A percentile compares a stretch with the other conserved stretches of the same genome.
Conservation (phyloP, 2,113 vertebrate genomes). For the Cnemophilus loriae region DNA sequence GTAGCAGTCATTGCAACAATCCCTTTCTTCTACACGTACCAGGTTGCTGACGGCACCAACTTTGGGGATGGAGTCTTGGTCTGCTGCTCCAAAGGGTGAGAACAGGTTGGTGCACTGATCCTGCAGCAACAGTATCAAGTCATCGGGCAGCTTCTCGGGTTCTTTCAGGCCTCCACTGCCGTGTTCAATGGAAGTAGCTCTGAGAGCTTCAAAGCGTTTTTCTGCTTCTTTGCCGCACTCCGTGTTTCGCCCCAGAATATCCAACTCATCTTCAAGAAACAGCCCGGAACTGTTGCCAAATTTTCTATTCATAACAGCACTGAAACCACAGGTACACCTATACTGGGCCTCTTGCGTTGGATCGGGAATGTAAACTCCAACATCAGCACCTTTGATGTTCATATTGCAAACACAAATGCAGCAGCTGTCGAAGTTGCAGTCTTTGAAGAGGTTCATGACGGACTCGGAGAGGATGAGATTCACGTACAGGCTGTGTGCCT, state of each 20-base stretch:
- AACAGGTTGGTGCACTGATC: conserved; percentile 98
- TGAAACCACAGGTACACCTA: conserved; percentile 92
- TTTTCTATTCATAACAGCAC: conserved; percentile 93
- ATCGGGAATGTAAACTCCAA: conserved; percentile 95
- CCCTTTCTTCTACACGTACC: conserved; percentile 90
- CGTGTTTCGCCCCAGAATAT: conserved; percentile 91
- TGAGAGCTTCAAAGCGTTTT: conserved; percentile 90
- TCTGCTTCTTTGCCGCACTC: conserved; percentile 91
- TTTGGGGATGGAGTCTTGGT: conserved; percentile 77
- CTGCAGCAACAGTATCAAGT: conserved; percentile 90
- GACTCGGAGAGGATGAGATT: conserved; percentile 98
- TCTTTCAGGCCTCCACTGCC: conserved; percentile 78
- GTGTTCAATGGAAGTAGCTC: conserved; percentile 79
- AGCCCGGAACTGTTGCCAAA: conserved; percentile 94
- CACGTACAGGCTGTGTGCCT: conserved; percentile 98
- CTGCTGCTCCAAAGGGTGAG: conserved; percentile 85
- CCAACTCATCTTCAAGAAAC: conserved; percentile 97
- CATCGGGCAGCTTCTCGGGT: conserved; percentile 85
- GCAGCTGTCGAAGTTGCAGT: conserved; percentile 99
- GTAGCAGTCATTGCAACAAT: conserved; percentile 95
- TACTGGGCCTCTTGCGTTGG: conserved; percentile 88
- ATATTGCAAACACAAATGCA: conserved; percentile 98
- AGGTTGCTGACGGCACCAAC: conserved; percentile 69
- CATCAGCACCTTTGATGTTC: conserved; percentile 97
- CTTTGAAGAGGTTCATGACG: conserved; percentile 97